These are phyloP conservation scores for Monochamus saltuarius DNA, from an alignment of 1,140 invertebrate genomes.

Conservation along the genomic window DNA sequence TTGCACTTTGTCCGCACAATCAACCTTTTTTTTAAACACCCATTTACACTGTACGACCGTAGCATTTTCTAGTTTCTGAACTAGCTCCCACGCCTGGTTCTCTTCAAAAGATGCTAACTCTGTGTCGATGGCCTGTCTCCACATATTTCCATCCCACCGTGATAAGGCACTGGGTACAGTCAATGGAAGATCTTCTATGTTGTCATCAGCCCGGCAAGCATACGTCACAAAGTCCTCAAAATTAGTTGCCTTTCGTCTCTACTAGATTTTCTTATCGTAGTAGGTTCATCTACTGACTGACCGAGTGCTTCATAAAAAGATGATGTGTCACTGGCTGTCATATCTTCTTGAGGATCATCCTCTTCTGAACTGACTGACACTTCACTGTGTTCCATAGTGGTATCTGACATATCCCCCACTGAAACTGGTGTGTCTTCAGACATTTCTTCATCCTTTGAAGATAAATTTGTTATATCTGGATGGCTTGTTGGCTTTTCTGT, in stretches of 20 bases:
- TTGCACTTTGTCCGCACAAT: too few relatives aligned
- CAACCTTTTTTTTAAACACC: too few relatives aligned
- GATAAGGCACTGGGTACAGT: too few relatives aligned
- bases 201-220: slow-evolving; percentile 6
- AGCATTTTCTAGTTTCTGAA: too few relatives aligned
- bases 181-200: too few relatives aligned
- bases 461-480: slow-evolving; percentile 2
- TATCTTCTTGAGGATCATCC: slow-evolving; percentile 11
- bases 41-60: too few relatives aligned
- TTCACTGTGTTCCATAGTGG: neutral
- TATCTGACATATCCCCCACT: slow-evolving; percentile 12
- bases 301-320: neutral
- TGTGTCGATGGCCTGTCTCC: too few relatives aligned
- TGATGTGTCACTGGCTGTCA: slow-evolving; percentile 1
- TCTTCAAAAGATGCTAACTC: too few relatives aligned
- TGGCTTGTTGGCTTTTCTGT: slow-evolving; percentile 9
- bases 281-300: slow-evolving; percentile 4
- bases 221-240: slow-evolving; percentile 31
- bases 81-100: too few relatives aligned
- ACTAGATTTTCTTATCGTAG: slow-evolving; percentile 18
- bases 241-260: slow-evolving; percentile 23
- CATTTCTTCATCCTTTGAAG: neutral
- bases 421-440: slow-evolving; percentile 11
- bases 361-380: neutral
- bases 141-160: too few relatives aligned